Evolutionary conservation across 1,140 invertebrate species (phyloP).

Genomic region (Ceratosolen solmsi): DNA sequence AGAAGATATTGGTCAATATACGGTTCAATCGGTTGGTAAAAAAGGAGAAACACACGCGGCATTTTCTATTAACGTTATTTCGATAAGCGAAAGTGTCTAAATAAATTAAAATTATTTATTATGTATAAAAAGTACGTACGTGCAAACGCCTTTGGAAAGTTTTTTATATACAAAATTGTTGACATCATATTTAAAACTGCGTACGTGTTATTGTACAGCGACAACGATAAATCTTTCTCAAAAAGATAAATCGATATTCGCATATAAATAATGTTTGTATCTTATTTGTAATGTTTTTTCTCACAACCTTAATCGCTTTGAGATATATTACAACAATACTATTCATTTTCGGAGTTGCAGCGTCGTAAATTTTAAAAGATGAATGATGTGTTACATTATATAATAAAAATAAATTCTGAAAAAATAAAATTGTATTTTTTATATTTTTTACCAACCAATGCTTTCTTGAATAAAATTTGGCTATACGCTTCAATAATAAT

Average conservation of each 20-base stretch:
- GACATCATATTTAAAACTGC: slow-evolving; percentile 43
- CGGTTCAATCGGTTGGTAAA: slow-evolving; percentile 87
- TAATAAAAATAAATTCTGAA: slow-evolving; percentile 51
- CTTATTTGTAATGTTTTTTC: slow-evolving; percentile 36
- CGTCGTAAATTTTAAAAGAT: slow-evolving; percentile 45
- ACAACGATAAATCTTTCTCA: not conserved
- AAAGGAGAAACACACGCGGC: slow-evolving; percentile 87
- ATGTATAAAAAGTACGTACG: slow-evolving; percentile 42
- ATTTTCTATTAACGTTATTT: slow-evolving; percentile 88
- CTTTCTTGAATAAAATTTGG: no score
- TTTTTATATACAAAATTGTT: slow-evolving; percentile 40
- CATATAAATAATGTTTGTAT: slow-evolving; percentile 1
- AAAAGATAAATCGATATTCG: not conserved
- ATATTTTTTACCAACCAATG: no score
- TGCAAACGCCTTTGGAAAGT: slow-evolving; percentile 29
- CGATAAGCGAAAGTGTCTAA: slow-evolving; percentile 62
- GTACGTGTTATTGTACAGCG: slow-evolving; percentile 46
- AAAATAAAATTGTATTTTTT: slow-evolving; percentile 32
- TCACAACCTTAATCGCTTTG: slow-evolving; percentile 36
- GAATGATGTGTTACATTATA: slow-evolving; percentile 51
- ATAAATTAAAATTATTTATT: slow-evolving; percentile 21
- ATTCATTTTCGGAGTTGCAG: slow-evolving; percentile 23
- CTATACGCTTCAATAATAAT: no score
- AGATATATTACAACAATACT: slow-evolving; percentile 1
- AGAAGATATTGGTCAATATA: slow-evolving; percentile 92